These are phyloP conservation scores for Microcebus tavaratra DNA, from an alignment of 2,113 vertebrate genomes.

Conservation along the genomic window DNA sequence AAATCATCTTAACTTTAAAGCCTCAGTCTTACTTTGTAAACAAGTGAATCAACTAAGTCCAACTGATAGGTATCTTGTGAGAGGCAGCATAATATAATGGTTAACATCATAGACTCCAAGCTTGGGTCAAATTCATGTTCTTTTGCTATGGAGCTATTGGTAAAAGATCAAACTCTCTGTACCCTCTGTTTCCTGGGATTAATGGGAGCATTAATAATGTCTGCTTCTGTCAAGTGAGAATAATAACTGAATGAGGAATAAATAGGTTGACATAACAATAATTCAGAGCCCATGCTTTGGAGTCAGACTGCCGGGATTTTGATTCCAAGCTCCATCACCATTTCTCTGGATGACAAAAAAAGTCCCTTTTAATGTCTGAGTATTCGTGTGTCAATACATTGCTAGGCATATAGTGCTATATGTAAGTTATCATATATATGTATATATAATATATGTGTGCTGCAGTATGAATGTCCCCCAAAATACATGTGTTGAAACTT, in stretches of 20 bases:
- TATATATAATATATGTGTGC: neutral
- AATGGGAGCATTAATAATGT: neutral
- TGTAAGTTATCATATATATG: neutral
- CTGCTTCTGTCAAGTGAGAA: neutral
- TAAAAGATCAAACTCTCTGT: neutral
- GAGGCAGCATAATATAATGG: neutral
- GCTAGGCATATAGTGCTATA: neutral
- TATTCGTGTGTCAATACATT: neutral
- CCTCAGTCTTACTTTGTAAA: neutral
- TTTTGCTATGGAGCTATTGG: neutral
- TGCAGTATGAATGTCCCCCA: neutral
- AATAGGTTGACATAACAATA: neutral
- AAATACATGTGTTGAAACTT: neutral
- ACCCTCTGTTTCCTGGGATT: neutral
- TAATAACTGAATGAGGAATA: neutral
- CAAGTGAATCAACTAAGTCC: neutral
- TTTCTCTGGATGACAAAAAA: neutral
- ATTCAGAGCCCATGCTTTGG: neutral
- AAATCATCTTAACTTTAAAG: conserved; percentile 5
- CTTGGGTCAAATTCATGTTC: neutral
- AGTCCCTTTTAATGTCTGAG: neutral
- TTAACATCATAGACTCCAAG: neutral
- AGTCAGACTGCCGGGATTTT: neutral
- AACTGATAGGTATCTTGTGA: neutral
- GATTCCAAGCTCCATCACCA: neutral